These are phyloP conservation scores for Pseudorhiza aurosa DNA, from an alignment of 30 jellyfish, hydroid and myxozoan species.

Conservation along the genomic window DNA sequence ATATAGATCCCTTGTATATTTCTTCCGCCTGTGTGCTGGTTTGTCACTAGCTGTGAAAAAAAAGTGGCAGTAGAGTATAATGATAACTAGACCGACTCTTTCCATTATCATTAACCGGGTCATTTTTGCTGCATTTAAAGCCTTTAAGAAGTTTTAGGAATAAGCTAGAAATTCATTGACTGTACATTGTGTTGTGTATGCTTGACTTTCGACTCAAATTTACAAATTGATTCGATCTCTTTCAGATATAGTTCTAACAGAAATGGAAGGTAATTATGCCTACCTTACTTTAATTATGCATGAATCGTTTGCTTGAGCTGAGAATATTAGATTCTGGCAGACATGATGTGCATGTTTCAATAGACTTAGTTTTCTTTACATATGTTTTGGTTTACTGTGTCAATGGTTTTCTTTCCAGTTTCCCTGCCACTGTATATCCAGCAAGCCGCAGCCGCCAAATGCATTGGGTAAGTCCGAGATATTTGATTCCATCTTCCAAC, in stretches of 20 bases:
- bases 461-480: conserved; percentile 69
- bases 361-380: background rate
- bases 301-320: background rate
- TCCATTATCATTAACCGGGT: too few species aligned
- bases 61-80: too few species aligned
- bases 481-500: background rate
- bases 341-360: background rate
- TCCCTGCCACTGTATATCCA: conserved; percentile 75
- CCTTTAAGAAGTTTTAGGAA: too few species aligned
- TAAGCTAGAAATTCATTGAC: too few species aligned
- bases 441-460: conserved; percentile 87
- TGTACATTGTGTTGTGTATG: too few species aligned
- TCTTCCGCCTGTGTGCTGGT: too few species aligned
- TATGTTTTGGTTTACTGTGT: background rate
- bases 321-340: too few species aligned
- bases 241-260: conserved; percentile 33
- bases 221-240: background rate
- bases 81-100: too few species aligned
- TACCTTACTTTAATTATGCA: background rate
- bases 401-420: conserved; percentile 17
- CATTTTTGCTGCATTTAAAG: too few species aligned
- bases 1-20: too few species aligned
- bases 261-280: conserved; percentile 30
- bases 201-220: too few species aligned
- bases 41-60: too few species aligned